Percentiles rank a stretch among this genome's conserved stretches.
phyloP scores from a whole-genome alignment of 2,888 invertebrate genomes.

The Drosophila quinaria region DNA sequence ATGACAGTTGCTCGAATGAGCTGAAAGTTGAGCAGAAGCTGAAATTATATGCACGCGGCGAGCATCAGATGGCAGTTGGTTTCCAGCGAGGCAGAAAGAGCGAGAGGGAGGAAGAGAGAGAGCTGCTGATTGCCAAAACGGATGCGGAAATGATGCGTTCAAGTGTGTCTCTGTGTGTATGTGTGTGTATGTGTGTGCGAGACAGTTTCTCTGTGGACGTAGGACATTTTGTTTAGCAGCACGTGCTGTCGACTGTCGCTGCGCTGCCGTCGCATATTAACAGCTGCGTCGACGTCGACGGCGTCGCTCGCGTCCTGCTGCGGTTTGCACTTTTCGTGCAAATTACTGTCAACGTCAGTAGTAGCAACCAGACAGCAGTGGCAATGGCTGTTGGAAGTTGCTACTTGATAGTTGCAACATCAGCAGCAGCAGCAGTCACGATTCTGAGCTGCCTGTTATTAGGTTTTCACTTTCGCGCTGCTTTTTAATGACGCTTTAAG shows the following conservation, averaged over 20 bases:
- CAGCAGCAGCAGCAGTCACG: conserved; percentile 31
- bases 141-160: conserved; percentile 74
- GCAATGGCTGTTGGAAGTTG: conserved; percentile 35
- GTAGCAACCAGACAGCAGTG: conserved; percentile 29
- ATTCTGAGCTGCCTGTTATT: conserved; percentile 28
- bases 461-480: conserved; percentile 59
- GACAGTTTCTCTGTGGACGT: conserved; percentile 25
- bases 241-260: conserved; percentile 61
- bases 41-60: conserved; percentile 50
- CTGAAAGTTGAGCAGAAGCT: conserved; percentile 57
- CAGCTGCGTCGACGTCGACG: conserved; percentile 47
- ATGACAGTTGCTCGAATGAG: conserved; percentile 34
- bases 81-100: neutral
- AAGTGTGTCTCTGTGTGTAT: conserved; percentile 30
- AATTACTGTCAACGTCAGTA: conserved; percentile 66
- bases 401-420: conserved; percentile 41
- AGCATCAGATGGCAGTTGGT: conserved; percentile 20
- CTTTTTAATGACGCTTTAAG: conserved; percentile 52
- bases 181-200: neutral
- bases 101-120: neutral
- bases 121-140: conserved; percentile 68
- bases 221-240: conserved; percentile 74
- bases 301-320: conserved; percentile 60
- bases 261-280: conserved; percentile 63
- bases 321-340: conserved; percentile 65